Evolutionary conservation across 1,140 invertebrate species (phyloP), one percentile per base, ranked within the genome.

Genomic region (Stegodyphus mimosarum): DNA sequence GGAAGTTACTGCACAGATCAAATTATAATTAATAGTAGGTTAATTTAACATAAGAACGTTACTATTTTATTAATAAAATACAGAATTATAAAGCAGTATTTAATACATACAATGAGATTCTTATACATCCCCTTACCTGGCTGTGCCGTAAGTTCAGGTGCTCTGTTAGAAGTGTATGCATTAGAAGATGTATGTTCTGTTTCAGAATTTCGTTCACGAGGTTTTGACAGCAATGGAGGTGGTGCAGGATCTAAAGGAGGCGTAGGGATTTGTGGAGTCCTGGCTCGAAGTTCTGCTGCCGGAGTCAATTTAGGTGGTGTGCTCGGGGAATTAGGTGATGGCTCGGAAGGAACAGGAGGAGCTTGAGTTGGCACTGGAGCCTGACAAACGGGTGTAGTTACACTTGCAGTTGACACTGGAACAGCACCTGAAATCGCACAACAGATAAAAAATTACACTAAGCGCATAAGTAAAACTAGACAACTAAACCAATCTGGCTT

Each of bases 181-280:
- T 86, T 86, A 50, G 69, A 63, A 7, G 63, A 50, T 3, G 70
- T 18, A 15, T 77, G 74, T 9, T 86, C 83, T 63, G n/a, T 52
- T 73, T 86, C 83, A 4, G 66, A 63, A 11, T 72, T 77, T 15
- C 83, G 10, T 33, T 77, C 83, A 6, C 83, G 52, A 10, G 74
- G 83, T 15, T 86, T 87, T 53, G 89, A 89, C 87, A 90, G 89
- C 89, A 73, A 89, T 70, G 86, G 89, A 88, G 84, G 87, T 7
- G 77, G 83, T 17, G 76, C 60, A 7, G 84, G 84, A 6, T 69
- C 84, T 33, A 85, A 48, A 15, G 87, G 87, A 75, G 87, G 87
- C 9, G 84, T 74, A 53, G 84, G 63, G 11, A 87, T 87, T 64
- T 83, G 84, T 17, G 84, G 74, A 6, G 71, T 85, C 33, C 79